These are phyloP conservation scores for Oryzias javanicus DNA, from an alignment of 2,113 vertebrate species.

Conservation along the genomic window DNA sequence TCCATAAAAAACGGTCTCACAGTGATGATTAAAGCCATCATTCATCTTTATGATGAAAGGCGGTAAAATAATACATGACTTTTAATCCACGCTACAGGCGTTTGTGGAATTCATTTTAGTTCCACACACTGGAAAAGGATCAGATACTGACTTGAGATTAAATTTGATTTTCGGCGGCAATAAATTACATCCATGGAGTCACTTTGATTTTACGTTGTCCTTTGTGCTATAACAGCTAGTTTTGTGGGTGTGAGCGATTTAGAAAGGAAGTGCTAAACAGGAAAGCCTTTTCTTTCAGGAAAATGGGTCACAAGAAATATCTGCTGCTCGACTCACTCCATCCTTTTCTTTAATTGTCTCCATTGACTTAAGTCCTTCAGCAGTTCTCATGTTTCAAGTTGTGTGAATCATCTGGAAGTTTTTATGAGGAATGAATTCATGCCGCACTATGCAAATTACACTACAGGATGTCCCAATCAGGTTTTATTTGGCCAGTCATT, in stretches of 20 bases:
- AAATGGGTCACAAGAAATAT: too few relatives aligned
- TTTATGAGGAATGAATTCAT: too few relatives aligned
- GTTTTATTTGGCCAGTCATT: too few relatives aligned
- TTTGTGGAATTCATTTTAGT: constrained; percentile 7
- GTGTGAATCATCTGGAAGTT: too few relatives aligned
- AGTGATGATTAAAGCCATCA: constrained; percentile 1
- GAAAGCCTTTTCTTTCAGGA: too few relatives aligned
- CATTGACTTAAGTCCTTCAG: too few relatives aligned
- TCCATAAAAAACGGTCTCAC: neutral
- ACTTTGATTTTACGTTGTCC: neutral
- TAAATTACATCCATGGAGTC: neutral
- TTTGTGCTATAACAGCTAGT: constrained; percentile 13
- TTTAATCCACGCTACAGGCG: constrained; percentile 5
- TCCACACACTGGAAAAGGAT: neutral
- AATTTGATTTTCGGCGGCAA: constrained; percentile 3
- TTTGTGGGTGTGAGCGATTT: neutral
- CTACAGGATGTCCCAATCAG: too few relatives aligned
- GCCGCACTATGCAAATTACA: too few relatives aligned
- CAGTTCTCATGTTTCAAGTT: too few relatives aligned
- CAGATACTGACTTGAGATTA: constrained; percentile 1
- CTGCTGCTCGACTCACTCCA: too few relatives aligned
- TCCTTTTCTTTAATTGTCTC: too few relatives aligned
- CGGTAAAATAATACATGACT: constrained; percentile 6
- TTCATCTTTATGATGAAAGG: neutral
- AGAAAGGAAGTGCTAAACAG: too few relatives aligned